These are phyloP conservation scores for Tragelaphus strepsiceros DNA, from an alignment of 2,113 vertebrate species.

Conservation along the genomic window DNA sequence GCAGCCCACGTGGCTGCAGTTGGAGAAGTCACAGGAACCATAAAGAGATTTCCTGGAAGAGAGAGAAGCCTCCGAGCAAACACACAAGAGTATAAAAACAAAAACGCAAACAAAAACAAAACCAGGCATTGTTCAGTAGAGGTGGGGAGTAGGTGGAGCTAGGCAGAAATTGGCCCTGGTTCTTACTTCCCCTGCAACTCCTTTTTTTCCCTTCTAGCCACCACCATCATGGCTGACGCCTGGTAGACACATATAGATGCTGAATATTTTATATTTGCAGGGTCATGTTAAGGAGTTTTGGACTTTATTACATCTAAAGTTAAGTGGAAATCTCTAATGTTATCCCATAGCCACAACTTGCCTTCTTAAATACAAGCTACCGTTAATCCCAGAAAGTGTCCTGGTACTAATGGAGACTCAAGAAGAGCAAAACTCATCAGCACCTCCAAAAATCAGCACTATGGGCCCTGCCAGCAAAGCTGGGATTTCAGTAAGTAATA, in stretches of 20 bases:
- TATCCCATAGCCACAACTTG: too few species aligned
- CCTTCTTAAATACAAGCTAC: not conserved
- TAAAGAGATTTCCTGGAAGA: not conserved
- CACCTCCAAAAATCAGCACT: not conserved
- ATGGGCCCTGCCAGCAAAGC: not conserved
- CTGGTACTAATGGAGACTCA: not conserved
- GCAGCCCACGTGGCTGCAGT: not conserved
- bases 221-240: not conserved
- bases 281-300: not conserved
- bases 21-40: not conserved
- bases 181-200: not conserved
- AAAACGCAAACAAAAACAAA: not conserved
- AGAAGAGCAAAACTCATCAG: not conserved
- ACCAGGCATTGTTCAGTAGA: not conserved
- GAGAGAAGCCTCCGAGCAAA: not conserved
- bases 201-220: not conserved
- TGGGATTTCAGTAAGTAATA: not conserved
- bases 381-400: not conserved
- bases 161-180: not conserved
- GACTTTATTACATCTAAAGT: not conserved
- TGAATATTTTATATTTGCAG: not conserved
- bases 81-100: not conserved
- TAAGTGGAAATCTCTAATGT: not conserved
- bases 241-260: not conserved
- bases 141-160: not conserved